Conservation (phyloP, 2,797 vertebrate species). For the Phrynocephalus guinanensis region DNA sequence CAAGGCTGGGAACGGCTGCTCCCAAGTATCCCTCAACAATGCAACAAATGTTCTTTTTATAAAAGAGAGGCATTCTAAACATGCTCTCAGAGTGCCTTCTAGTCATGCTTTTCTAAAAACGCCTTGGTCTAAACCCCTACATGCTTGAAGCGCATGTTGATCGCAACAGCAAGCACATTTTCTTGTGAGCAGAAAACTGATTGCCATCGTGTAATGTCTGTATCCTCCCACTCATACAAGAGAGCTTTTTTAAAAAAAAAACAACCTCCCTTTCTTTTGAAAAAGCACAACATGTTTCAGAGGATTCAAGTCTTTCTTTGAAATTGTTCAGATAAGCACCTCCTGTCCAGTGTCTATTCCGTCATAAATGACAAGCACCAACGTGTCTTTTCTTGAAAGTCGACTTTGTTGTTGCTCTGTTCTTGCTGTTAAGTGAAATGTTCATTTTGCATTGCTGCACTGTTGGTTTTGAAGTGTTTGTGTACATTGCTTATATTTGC, state of each 20-base stretch:
- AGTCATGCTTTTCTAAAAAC: no score
- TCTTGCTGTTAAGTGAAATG: not conserved
- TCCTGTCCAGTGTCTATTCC: not conserved
- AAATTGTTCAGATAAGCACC: not conserved
- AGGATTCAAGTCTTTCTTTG: not conserved
- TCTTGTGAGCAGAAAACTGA: not conserved
- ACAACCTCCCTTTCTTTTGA: no score
- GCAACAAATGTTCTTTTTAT: no score
- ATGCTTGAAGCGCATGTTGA: not conserved
- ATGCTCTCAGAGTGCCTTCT: not conserved
- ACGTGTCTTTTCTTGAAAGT: no score
- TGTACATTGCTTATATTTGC: no score
- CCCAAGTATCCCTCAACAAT: no score
- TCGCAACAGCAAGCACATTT: not conserved
- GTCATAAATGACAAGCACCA: not conserved
- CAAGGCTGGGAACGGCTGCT: no score
- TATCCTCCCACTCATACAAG: not conserved
- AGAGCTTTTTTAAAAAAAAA: no score
- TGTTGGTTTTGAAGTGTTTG: no score
- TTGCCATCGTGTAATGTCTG: not conserved
- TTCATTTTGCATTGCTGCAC: not conserved
- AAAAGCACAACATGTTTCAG: no score
- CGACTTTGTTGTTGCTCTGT: not conserved
- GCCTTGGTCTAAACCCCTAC: no score
- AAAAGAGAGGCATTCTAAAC: not conserved